Conservation (phyloP, 2,888 invertebrate species). For the Ochropacha duplaris region DNA sequence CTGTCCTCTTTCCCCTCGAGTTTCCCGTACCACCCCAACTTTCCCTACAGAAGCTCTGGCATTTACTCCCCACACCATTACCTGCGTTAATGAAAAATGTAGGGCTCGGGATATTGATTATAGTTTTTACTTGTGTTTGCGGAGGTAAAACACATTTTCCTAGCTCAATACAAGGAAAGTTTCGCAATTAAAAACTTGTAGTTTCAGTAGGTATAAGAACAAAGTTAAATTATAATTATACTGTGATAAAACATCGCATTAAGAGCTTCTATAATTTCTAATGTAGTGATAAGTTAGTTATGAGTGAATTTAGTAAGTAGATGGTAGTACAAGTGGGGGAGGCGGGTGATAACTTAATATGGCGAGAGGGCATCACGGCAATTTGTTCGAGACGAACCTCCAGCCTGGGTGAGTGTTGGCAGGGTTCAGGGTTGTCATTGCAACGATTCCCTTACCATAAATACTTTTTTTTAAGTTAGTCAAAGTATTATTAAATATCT, state of each 20-base stretch:
- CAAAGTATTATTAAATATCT: no score
- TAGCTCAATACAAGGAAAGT: slow-evolving; percentile 18
- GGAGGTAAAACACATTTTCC: slow-evolving; percentile 22
- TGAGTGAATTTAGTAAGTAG: slow-evolving; percentile 49
- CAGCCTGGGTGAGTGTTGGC: slow-evolving; percentile 63
- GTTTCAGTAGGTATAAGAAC: neutral
- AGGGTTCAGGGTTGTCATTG: slow-evolving; percentile 53
- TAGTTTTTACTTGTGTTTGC: slow-evolving; percentile 25
- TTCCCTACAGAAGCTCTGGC: slow-evolving; percentile 65
- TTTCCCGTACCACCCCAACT: slow-evolving; percentile 48
- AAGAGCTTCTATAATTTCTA: slow-evolving; percentile 9
- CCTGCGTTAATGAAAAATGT: slow-evolving; percentile 67
- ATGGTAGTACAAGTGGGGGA: slow-evolving; percentile 44
- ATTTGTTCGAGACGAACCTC: slow-evolving; percentile 79
- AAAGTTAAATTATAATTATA: slow-evolving; percentile 1
- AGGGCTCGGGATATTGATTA: slow-evolving; percentile 58
- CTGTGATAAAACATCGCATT: neutral
- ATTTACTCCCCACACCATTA: slow-evolving; percentile 69
- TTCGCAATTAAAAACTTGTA: slow-evolving; percentile 24
- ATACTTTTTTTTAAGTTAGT: slow-evolving; percentile 6
- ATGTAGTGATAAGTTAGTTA: slow-evolving; percentile 8
- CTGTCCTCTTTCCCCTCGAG: slow-evolving; percentile 41
- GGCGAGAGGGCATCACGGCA: slow-evolving; percentile 75
- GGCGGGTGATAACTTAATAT: slow-evolving; percentile 76
- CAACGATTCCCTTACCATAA: neutral